Evolutionary conservation across 2,888 invertebrate genomes (phyloP), one percentile per base, ranked within the genome.

Genomic region (Carabus problematicus): DNA sequence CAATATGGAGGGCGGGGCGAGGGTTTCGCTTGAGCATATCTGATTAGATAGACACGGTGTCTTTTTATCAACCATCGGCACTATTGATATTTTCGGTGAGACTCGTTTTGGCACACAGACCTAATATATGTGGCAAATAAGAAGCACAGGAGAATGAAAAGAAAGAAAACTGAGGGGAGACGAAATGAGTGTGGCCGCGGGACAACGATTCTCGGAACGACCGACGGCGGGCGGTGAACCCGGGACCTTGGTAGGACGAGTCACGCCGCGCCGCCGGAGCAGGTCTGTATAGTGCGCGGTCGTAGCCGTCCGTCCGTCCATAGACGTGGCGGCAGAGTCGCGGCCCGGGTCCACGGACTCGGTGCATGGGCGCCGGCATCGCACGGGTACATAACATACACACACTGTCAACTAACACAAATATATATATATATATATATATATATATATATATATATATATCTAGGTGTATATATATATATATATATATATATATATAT

Each of bases 241-340:
- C 67, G 58, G 67, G 67, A 67, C 67, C 67, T 67, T 67, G 67
- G 67, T 60, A 67, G 60, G 67, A 67, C 67, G 59, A 67, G 60
- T 67, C 60, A 60, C 59, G 52, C 59, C 56, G 56, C 39, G 19
- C 66, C 16, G 39, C 29, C 29, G 29, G 29, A 29, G 29, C 29
- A 29, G 29, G 29, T 29, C 29, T 29, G 6, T 29, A 29, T 6
- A 29, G 29, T 29, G 29, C 29, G 6, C 29, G 29, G 29, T 29
- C 29, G 29, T 29, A 29, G 29, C 6, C 29, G 29, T 29, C 29
- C 29, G 29, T 29, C 2, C 29, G 29, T 29, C 29, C n/a, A n/a
- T n/a, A n/a, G 29, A 29, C 29, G 29, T 29, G 6, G 29, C 29
- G 29, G 29, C 29, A 6, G 29, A 29, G 29, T 29, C 29, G 29